Evolutionary conservation across 2,888 invertebrate genomes (phyloP).

Genomic region (Dioctria rufipes): DNA sequence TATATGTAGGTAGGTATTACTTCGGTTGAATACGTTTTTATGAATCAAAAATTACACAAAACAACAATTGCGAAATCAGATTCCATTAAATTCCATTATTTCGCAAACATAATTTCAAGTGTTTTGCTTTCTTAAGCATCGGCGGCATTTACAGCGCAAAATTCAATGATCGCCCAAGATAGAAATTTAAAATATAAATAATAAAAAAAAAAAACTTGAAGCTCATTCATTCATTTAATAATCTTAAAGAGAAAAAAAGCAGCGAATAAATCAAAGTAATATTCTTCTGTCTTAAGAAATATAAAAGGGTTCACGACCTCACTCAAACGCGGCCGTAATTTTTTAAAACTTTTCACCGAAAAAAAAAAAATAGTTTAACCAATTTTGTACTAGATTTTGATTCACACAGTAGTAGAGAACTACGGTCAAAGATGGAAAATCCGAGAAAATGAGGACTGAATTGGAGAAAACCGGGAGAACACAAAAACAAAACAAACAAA

Average conservation of each 20-base stretch:
- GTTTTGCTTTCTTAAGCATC: too few relatives aligned
- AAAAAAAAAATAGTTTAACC: conserved; percentile 18
- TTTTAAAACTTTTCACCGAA: conserved; percentile 35
- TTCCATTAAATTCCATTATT: neutral
- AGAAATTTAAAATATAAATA: neutral
- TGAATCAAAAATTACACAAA: neutral
- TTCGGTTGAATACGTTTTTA: neutral
- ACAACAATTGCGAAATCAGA: neutral
- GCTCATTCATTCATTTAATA: neutral
- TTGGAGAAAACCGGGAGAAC: conserved; percentile 1
- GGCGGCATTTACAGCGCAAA: too few relatives aligned
- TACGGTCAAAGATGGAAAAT: neutral
- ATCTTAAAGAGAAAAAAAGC: neutral
- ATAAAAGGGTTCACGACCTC: conserved; percentile 48
- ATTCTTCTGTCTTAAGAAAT: neutral
- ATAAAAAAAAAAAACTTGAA: neutral
- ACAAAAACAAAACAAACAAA: neutral
- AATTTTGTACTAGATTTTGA: conserved; percentile 39
- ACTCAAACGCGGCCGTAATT: conserved; percentile 29
- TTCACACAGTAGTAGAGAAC: neutral
- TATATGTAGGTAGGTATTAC: neutral
- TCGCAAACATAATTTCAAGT: neutral
- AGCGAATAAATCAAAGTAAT: too few relatives aligned
- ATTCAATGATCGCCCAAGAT: neutral
- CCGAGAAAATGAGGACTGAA: neutral